A percentile compares a stretch with the other conserved stretches of the same genome.
These are phyloP conservation scores for Bergia puertoricense DNA, from an alignment of 92 coral and sea anemone genomes.

Conservation along the genomic window DNA sequence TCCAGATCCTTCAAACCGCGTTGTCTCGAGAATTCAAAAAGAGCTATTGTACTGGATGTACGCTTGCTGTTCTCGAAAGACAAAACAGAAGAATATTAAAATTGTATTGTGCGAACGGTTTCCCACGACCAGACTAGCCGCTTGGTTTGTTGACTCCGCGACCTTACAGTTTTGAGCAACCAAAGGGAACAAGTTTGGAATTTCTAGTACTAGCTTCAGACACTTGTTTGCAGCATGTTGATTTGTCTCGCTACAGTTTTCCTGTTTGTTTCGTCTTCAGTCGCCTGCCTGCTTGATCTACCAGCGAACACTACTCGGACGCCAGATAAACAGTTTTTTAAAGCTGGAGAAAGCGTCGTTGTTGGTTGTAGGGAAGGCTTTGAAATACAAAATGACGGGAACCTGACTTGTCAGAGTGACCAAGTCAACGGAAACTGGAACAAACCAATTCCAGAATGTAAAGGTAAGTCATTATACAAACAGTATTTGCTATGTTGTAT, in stretches of 20 bases:
- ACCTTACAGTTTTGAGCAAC: not conserved
- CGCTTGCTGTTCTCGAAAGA: slow-evolving; percentile 20
- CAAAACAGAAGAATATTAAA: slow-evolving; percentile 29
- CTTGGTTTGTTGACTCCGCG: not conserved
- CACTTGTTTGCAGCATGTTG: slow-evolving; percentile 7
- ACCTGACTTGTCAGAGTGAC: slow-evolving; percentile 59
- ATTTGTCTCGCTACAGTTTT: slow-evolving; percentile 21
- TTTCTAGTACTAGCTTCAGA: not conserved
- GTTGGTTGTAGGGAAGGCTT: slow-evolving; percentile 70
- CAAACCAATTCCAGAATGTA: slow-evolving; percentile 67
- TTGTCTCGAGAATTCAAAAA: slow-evolving; percentile 15
- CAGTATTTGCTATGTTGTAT: not conserved
- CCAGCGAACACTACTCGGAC: slow-evolving; percentile 48
- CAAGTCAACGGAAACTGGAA: slow-evolving; percentile 58
- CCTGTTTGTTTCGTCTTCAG: slow-evolving; percentile 51
- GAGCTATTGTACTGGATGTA: slow-evolving; percentile 25
- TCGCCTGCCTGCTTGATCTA: slow-evolving; percentile 73
- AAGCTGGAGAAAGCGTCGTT: slow-evolving; percentile 53
- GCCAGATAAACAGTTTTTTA: slow-evolving; percentile 62
- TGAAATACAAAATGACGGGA: slow-evolving; percentile 52
- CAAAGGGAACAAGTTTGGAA: not conserved
- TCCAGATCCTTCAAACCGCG: not conserved
- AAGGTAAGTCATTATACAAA: slow-evolving; percentile 53
- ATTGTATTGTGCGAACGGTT: slow-evolving; percentile 18
- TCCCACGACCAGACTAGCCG: not conserved